A percentile compares a stretch with the other conserved stretches of the same genome.
Evolutionary conservation across 1,140 invertebrate species (phyloP).

Genomic region (Calephelis nemesis): DNA sequence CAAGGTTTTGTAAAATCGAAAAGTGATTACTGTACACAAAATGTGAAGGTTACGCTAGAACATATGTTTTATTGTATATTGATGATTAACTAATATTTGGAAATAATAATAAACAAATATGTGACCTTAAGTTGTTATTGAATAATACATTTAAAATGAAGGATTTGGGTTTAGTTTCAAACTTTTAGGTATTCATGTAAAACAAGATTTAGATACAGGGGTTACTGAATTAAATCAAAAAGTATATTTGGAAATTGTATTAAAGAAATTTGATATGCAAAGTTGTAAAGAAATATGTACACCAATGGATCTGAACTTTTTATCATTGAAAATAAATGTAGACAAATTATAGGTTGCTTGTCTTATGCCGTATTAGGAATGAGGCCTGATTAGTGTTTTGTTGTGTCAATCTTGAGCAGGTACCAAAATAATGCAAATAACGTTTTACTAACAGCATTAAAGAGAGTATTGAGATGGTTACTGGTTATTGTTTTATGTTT

Average conservation of each 20-base stretch:
- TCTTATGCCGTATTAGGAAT: neutral
- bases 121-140: neutral
- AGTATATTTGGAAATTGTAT: neutral
- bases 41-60: neutral
- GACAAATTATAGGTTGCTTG: neutral
- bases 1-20: neutral
- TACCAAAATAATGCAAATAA: neutral
- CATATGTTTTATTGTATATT: conserved; percentile 14
- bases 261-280: neutral
- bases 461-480: neutral
- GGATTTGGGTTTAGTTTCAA: neutral
- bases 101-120: neutral
- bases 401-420: neutral
- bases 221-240: neutral
- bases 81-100: neutral
- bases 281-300: neutral
- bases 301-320: neutral
- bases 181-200: neutral
- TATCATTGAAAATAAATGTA: neutral
- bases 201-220: neutral
- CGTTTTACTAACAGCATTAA: neutral
- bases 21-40: neutral
- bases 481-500: too few species aligned
- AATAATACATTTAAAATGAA: neutral
- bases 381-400: neutral